Evolutionary conservation across 1,140 invertebrate genomes (phyloP).

Genomic region (Dendroctonus valens): DNA sequence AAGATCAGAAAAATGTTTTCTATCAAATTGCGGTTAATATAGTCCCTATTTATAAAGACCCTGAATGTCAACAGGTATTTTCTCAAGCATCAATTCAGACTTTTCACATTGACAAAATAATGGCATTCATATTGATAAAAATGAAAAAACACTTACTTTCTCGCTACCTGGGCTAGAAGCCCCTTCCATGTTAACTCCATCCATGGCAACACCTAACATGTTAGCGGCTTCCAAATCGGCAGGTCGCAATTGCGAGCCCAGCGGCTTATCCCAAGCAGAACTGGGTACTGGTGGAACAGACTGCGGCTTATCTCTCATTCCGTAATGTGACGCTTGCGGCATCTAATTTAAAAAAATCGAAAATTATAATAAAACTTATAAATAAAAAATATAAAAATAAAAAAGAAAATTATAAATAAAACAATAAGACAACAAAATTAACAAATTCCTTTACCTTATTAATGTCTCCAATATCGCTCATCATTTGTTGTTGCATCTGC

Average conservation of each 20-base stretch:
- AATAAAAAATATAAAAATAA: not conserved
- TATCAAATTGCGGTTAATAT: too few relatives aligned
- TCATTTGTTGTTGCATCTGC: constrained; percentile 47
- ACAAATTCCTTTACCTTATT: constrained; percentile 44
- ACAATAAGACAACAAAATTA: too few relatives aligned
- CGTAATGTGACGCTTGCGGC: constrained; percentile 44
- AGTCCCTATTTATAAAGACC: too few relatives aligned
- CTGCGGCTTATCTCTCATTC: constrained; percentile 53
- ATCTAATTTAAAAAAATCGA: constrained; percentile 5
- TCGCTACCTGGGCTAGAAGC: constrained; percentile 60
- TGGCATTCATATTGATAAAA: not conserved
- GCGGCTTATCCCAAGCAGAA: constrained; percentile 86
- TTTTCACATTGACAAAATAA: too few relatives aligned
- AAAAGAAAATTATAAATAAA: too few relatives aligned
- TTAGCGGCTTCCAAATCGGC: constrained; percentile 30
- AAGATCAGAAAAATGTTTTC: too few relatives aligned
- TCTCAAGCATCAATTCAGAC: too few relatives aligned
- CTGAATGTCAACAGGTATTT: too few relatives aligned
- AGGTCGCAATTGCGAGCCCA: constrained; percentile 61
- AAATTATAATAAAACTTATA: not conserved
- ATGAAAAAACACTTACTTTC: constrained; percentile 35
- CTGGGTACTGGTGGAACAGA: constrained; percentile 64
- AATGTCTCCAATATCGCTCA: constrained; percentile 50
- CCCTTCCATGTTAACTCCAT: constrained; percentile 52
- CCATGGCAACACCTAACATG: constrained; percentile 49